phyloP scores from a whole-genome alignment of 2,888 invertebrate species.

The Hedya salicella region DNA sequence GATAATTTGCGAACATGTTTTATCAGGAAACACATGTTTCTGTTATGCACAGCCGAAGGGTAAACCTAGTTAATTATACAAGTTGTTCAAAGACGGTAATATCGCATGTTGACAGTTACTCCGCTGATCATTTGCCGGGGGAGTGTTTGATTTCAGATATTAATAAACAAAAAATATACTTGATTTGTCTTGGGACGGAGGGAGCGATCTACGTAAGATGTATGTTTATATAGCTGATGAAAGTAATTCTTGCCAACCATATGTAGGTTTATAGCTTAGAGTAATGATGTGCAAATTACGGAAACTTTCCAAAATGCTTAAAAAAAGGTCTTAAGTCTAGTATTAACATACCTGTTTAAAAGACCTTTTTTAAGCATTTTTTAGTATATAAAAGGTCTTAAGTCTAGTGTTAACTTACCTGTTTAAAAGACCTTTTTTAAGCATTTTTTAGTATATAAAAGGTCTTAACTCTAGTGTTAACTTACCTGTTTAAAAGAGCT shows the following conservation, averaged over 20 bases:
- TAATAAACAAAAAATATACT: conserved; percentile 22
- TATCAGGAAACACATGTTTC: not conserved
- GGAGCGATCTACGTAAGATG: not conserved
- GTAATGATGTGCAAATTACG: no score
- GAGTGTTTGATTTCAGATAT: conserved; percentile 8
- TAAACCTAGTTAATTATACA: conserved; percentile 15
- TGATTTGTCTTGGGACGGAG: conserved; percentile 19
- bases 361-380: no score
- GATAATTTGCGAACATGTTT: not conserved
- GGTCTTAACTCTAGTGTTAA: no score
- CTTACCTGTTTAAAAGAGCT: no score
- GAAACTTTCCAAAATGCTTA: no score
- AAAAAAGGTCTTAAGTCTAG: no score
- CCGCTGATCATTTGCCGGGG: conserved; percentile 30
- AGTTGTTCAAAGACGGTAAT: conserved; percentile 16
- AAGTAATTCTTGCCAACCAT: not conserved
- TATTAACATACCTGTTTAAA: no score
- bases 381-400: no score
- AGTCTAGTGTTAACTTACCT: no score
- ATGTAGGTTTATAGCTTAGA: no score
- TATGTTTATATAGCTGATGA: not conserved
- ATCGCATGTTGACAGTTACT: conserved; percentile 34
- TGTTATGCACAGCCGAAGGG: not conserved
- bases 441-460: no score
- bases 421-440: no score